Conservation (phyloP, 1,140 invertebrate species). For the Hormaphis cornu region DNA sequence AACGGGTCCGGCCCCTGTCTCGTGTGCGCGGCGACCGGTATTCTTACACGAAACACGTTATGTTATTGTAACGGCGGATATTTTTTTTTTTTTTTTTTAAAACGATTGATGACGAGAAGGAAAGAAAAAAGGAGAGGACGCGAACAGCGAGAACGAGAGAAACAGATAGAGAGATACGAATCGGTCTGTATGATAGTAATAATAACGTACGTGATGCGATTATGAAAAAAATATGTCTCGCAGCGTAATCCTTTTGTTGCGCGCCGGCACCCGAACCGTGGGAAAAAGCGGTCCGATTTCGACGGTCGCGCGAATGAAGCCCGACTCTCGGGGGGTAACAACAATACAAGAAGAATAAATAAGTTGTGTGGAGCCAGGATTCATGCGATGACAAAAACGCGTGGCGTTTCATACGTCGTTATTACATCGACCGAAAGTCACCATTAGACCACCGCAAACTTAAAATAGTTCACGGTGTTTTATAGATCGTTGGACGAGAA, state of each 20-base stretch:
- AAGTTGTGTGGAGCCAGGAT: too few species aligned
- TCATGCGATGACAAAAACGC: too few species aligned
- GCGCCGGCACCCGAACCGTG: constrained; percentile 7
- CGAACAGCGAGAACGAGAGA: background rate
- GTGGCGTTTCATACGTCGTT: too few species aligned
- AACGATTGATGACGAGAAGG: background rate
- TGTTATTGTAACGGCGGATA: too few species aligned
- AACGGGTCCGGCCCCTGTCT: constrained; percentile 13
- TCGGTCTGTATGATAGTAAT: background rate
- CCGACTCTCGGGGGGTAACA: background rate
- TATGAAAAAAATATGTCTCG: constrained; percentile 24
- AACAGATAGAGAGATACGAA: background rate
- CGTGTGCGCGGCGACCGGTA: background rate
- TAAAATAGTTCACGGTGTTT: too few species aligned
- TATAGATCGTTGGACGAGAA: too few species aligned
- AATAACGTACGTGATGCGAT: constrained; percentile 20
- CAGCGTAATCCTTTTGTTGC: constrained; percentile 6
- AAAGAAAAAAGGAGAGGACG: background rate
- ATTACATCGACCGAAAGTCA: too few species aligned
- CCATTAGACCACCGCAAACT: too few species aligned
- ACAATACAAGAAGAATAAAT: too few species aligned
- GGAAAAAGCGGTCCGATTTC: constrained; percentile 8
- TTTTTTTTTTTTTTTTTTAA: too few species aligned
- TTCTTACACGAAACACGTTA: too few species aligned
- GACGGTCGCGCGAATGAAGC: background rate